Evolutionary conservation across 1,140 invertebrate species (phyloP).

Genomic region (Oncopodura yosiiana): DNA sequence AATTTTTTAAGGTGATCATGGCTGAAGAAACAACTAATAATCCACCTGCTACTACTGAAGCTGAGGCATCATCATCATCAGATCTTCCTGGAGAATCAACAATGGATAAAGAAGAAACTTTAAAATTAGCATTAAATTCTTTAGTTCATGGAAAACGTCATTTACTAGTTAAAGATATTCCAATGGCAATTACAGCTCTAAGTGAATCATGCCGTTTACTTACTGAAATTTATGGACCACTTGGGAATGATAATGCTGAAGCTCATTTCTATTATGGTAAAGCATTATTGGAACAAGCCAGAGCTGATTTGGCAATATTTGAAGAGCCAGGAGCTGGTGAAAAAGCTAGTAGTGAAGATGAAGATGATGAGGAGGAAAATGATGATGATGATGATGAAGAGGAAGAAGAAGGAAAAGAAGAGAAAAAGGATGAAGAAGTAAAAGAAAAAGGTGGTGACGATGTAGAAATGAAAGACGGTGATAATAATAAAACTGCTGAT

Average conservation of each 20-base stretch:
- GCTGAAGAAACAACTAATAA: too few species aligned
- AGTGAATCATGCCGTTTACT: slow-evolving; percentile 64
- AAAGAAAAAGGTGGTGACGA: slow-evolving; percentile 17
- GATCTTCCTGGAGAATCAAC: background rate
- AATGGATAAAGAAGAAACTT: slow-evolving; percentile 41
- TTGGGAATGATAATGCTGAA: slow-evolving; percentile 66
- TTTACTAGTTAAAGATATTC: slow-evolving; percentile 67
- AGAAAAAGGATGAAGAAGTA: slow-evolving; percentile 25
- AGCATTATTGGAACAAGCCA: slow-evolving; percentile 65
- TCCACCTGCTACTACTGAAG: too few species aligned
- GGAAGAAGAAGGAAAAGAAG: slow-evolving; percentile 38
- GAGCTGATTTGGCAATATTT: slow-evolving; percentile 68
- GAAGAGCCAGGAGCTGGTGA: slow-evolving; percentile 41
- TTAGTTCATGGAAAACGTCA: slow-evolving; percentile 63
- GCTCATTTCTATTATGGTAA: slow-evolving; percentile 70
- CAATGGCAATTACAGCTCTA: slow-evolving; percentile 60
- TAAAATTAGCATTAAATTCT: slow-evolving; percentile 42
- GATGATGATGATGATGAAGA: slow-evolving; percentile 35
- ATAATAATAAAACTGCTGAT: slow-evolving; percentile 33
- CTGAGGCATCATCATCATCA: too few species aligned
- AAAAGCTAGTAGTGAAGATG: slow-evolving; percentile 37
- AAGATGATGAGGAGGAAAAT: slow-evolving; percentile 35
- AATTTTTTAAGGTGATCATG: too few species aligned
- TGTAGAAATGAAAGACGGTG: slow-evolving; percentile 18
- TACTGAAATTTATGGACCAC: slow-evolving; percentile 59